Base-by-base conservation (phyloP, 2,113 vertebrate species). In the Trematocara nigrifrons region DNA sequence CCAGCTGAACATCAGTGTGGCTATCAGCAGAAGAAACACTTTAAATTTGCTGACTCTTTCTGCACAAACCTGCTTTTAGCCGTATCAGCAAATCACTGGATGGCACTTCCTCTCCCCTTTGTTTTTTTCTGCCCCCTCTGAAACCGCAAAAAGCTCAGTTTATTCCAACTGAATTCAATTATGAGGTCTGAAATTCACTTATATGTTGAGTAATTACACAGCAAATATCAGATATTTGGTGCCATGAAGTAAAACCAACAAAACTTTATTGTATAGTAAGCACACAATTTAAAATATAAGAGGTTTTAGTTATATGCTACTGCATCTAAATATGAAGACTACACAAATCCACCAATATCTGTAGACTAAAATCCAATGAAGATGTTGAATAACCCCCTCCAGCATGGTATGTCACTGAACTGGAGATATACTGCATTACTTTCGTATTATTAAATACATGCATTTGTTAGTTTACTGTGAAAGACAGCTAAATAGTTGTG, bases 111-210 rank as follows among this genome's bases (percentile, higher is more conserved):
- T 83, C 53, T 71, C 79, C 40, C 11, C 18, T 53, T 87, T 83
- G 87, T 86, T 91, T 86, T 40, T 33, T 22, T 54, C 66, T 47
- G 82, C 71, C 69, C 22, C 64, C 52, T 57, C 71, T 88, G n/a
- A 66, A 80, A 90, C 91, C 22, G 33, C 86, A 82, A 79, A 91
- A 86, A 83, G 89, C 47, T 15, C 61, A 5, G 87, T 90, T 84
- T 87, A 83, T 80, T 92, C 76, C 74, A 83, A 77, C 52, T 6
- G 49, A 86, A 77, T 88, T 71, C 79, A 79, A 45, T 53, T 57
- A 66, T 20, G 47, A 20, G 69, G 42, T 77, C 33, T 66, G 9
- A 76, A 79, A 85, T 83, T 51, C 42, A 45, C 26, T 87, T 79
- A 78, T 6, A 35, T 76, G 69, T 69, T 79, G 59, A 2, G 6